A percentile compares a stretch with the other conserved stretches of the same genome.
Evolutionary conservation across 2,113 vertebrate genomes (phyloP).

Genomic region (Callithrix jacchus): DNA sequence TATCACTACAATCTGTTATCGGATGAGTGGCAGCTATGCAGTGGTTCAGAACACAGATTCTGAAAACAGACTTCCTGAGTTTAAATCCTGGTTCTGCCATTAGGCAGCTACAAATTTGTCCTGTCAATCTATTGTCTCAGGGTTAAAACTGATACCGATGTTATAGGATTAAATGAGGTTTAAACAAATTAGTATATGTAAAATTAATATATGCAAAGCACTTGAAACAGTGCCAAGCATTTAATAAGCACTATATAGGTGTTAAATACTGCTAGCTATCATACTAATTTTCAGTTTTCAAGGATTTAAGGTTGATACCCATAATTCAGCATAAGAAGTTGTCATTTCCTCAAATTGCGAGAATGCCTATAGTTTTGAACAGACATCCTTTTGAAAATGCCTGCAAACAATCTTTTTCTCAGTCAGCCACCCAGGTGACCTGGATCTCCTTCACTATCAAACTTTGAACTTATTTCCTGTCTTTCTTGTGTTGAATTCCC

Average conservation of each 20-base stretch:
- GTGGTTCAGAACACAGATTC: neutral
- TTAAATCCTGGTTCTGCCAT: neutral
- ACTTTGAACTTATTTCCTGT: neutral
- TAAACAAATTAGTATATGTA: neutral
- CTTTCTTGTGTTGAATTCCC: neutral
- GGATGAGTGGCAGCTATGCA: neutral
- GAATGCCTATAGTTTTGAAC: neutral
- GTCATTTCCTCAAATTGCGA: neutral
- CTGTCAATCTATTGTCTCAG: neutral
- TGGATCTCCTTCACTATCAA: neutral
- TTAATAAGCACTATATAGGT: neutral
- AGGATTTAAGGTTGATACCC: neutral
- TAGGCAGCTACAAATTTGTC: neutral
- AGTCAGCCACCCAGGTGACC: neutral
- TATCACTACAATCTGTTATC: neutral
- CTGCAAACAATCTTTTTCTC: neutral
- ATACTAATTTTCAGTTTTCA: neutral
- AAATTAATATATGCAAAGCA: neutral
- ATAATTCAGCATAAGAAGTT: neutral
- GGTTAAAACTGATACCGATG: neutral
- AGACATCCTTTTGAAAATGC: neutral
- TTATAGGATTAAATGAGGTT: neutral
- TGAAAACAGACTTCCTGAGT: neutral
- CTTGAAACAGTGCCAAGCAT: neutral
- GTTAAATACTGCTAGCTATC: neutral